Evolutionary conservation across 2,888 invertebrate species (phyloP), one percentile per base, ranked within the genome.

Genomic region (Heteropelma amictum): DNA sequence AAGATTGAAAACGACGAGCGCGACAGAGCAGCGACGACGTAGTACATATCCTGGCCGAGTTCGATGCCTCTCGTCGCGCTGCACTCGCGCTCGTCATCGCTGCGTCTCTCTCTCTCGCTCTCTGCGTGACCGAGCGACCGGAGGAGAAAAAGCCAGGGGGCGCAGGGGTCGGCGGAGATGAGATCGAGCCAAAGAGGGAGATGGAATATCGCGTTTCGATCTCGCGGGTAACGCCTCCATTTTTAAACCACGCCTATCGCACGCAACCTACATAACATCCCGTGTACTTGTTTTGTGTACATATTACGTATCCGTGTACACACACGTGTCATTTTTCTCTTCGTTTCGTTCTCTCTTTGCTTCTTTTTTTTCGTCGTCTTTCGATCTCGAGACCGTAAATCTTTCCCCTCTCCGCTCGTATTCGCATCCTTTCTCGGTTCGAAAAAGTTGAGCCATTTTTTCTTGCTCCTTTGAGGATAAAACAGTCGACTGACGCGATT

Each of bases 191-290:
- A n/a, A n/a, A n/a, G 80, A 81, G 82, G 81, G 82, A 81, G 78
- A 79, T 80, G 80, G 81, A 83, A 81, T 82, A 83, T 83, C 82
- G 80, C 75, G 70, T 70, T 45, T 61, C 79, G 80, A 56, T 21
- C 72, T 56, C 51, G 33, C 45, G 28, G 69, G 84, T 77, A 78
- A 83, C 87, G 87, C 87, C 87, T 71, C 82, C 84, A 85, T 87
- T 88, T 87, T 86, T 81, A 85, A 88, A 88, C 88, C 88, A 88
- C 88, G 88, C 88, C 88, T 85, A 83, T 38, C 82, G n/a, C 82
- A 81, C 33, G 30, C 69, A 63, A 49, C 80, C 84, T 81, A 82
- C 81, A 81, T 83, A 82, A 78, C 82, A 84, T 42, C 17, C 53
- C 60, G 60, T 47, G 19, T 12, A 23, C 56, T 45, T 49, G 51